phyloP scores from a whole-genome alignment of 30 jellyfish, hydroid and myxozoan genomes.

The Chironex yamaguchii region DNA sequence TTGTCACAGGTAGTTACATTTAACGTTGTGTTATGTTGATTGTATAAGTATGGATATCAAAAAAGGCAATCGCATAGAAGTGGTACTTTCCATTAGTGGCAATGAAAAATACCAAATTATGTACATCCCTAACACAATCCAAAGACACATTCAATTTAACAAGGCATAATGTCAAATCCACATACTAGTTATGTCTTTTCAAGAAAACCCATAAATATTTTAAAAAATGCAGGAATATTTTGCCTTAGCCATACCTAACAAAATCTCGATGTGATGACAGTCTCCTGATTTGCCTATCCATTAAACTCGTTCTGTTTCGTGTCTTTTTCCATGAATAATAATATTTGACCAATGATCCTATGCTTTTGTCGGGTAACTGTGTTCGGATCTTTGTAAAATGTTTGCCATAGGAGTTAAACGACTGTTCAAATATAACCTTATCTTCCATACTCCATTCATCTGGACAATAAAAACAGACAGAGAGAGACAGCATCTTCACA shows the following conservation, averaged over 20 bases:
- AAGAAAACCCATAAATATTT: neutral
- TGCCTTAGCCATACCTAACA: conserved; percentile 64
- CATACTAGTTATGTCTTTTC: too few relatives aligned
- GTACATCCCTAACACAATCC: conserved; percentile 41
- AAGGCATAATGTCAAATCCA: too few relatives aligned
- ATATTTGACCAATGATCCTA: conserved; percentile 92
- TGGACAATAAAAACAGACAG: neutral
- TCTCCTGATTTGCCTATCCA: conserved; percentile 94
- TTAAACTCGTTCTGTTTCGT: conserved; percentile 90
- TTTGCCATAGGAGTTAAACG: conserved; percentile 95
- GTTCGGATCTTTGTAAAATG: conserved; percentile 86
- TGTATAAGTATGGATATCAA: too few relatives aligned
- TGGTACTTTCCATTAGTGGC: too few relatives aligned
- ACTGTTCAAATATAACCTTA: conserved; percentile 96
- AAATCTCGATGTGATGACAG: conserved; percentile 59
- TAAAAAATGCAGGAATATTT: neutral
- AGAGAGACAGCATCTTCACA: too few relatives aligned
- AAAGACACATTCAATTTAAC: neutral
- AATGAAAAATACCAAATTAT: too few relatives aligned
- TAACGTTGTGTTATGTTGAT: too few relatives aligned
- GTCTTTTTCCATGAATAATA: conserved; percentile 98
- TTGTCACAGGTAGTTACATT: too few relatives aligned
- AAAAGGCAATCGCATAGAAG: too few relatives aligned
- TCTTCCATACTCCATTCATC: conserved; percentile 99
- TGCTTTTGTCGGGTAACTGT: conserved; percentile 96